Evolutionary conservation across 2,888 invertebrate genomes (phyloP).

Genomic region (Chymomyza amoena): DNA sequence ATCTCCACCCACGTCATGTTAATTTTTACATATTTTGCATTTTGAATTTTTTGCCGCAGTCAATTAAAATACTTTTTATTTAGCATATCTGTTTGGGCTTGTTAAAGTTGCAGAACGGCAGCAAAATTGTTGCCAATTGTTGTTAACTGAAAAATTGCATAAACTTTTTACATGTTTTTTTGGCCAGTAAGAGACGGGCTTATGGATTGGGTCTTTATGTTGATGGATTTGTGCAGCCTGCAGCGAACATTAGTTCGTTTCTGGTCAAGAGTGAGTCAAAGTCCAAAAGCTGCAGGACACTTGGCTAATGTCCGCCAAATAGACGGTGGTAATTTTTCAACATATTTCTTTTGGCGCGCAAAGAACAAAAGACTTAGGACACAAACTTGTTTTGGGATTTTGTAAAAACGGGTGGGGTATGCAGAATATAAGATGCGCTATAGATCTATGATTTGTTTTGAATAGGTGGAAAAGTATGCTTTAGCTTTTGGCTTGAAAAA

Average conservation of each 20-base stretch:
- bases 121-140: conserved; percentile 64
- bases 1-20: neutral
- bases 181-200: conserved; percentile 54
- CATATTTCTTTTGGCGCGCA: conserved; percentile 31
- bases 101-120: conserved; percentile 59
- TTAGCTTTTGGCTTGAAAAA: too few species aligned
- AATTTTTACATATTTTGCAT: neutral
- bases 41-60: conserved; percentile 34
- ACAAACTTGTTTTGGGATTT: conserved; percentile 44
- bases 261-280: neutral
- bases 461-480: too few species aligned
- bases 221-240: conserved; percentile 54
- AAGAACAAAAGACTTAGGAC: conserved; percentile 54
- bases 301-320: conserved; percentile 14
- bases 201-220: conserved; percentile 34
- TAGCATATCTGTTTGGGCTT: conserved; percentile 42
- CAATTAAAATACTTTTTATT: conserved; percentile 64
- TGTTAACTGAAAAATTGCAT: conserved; percentile 8
- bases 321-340: conserved; percentile 45
- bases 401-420: neutral
- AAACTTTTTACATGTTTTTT: neutral
- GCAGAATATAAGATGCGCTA: too few species aligned
- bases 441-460: too few species aligned
- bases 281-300: conserved; percentile 56
- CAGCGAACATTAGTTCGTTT: neutral